These are phyloP conservation scores for Panopea generosa DNA, from an alignment of 2,888 invertebrate species.

Conservation along the genomic window DNA sequence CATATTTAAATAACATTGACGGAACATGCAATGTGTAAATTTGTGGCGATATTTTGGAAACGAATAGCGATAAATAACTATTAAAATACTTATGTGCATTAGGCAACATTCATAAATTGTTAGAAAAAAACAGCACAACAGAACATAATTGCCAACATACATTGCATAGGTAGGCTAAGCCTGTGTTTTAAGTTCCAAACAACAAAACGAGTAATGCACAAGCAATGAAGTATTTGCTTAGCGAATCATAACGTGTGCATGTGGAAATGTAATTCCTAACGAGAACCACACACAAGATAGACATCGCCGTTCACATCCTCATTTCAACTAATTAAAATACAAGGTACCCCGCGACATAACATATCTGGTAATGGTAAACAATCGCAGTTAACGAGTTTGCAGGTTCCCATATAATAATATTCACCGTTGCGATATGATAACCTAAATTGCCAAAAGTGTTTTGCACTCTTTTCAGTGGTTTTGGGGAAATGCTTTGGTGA, in stretches of 20 bases:
- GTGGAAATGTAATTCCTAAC: conserved; percentile 33
- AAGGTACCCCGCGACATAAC: conserved; percentile 29
- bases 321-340: conserved; percentile 50
- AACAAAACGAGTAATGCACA: conserved; percentile 12
- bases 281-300: conserved; percentile 22
- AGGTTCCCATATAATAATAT: not conserved
- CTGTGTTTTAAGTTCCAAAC: conserved; percentile 7
- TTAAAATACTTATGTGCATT: too few species aligned
- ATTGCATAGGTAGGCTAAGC: not conserved
- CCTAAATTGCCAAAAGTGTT: too few species aligned
- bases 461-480: too few species aligned
- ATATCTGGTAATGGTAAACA: conserved; percentile 45
- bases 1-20: too few species aligned
- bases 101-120: too few species aligned
- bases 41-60: too few species aligned
- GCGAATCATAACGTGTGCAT: conserved; percentile 27
- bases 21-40: too few species aligned
- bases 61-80: too few species aligned
- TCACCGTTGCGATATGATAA: too few species aligned
- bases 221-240: conserved; percentile 23
- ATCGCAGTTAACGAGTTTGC: not conserved
- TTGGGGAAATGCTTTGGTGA: too few species aligned
- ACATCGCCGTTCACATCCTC: conserved; percentile 31
- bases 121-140: too few species aligned
- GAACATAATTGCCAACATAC: too few species aligned